phyloP scores from a whole-genome alignment of 2,888 invertebrate species.

The Synanthedon andrenaeformis region DNA sequence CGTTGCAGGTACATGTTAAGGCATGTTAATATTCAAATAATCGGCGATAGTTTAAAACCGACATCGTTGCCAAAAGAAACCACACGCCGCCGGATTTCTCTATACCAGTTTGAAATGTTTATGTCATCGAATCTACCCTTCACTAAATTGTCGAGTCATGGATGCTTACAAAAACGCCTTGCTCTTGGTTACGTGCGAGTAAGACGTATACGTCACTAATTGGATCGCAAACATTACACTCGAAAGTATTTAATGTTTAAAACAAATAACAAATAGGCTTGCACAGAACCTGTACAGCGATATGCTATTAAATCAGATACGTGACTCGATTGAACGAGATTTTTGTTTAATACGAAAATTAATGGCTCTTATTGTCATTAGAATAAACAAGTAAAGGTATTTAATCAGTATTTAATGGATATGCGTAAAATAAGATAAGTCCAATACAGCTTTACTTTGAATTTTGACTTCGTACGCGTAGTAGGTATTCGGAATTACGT shows the following conservation, averaged over 20 bases:
- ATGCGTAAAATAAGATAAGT: too few species aligned
- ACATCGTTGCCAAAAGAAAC: background rate
- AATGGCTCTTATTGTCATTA: too few species aligned
- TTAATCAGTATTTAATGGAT: too few species aligned
- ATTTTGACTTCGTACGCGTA: too few species aligned
- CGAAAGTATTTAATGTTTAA: slow-evolving; percentile 5
- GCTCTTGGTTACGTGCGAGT: background rate
- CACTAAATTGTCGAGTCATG: background rate
- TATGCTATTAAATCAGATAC: slow-evolving; percentile 15
- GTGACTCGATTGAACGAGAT: slow-evolving; percentile 9
- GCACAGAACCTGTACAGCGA: slow-evolving; percentile 8
- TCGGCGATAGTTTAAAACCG: too few species aligned
- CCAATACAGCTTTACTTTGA: too few species aligned
- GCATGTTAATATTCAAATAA: too few species aligned
- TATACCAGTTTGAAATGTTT: background rate
- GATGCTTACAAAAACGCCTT: background rate
- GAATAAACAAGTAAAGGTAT: too few species aligned
- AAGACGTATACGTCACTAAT: slow-evolving; percentile 11
- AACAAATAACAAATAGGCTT: slow-evolving; percentile 6
- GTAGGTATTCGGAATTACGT: too few species aligned
- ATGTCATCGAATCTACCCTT: background rate
- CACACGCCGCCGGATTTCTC: background rate
- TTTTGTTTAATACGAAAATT: background rate
- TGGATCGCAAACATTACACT: slow-evolving; percentile 19
- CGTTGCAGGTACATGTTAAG: too few species aligned